Base-by-base conservation (phyloP, 2,113 vertebrate species). In the Zosterops japonicus region DNA sequence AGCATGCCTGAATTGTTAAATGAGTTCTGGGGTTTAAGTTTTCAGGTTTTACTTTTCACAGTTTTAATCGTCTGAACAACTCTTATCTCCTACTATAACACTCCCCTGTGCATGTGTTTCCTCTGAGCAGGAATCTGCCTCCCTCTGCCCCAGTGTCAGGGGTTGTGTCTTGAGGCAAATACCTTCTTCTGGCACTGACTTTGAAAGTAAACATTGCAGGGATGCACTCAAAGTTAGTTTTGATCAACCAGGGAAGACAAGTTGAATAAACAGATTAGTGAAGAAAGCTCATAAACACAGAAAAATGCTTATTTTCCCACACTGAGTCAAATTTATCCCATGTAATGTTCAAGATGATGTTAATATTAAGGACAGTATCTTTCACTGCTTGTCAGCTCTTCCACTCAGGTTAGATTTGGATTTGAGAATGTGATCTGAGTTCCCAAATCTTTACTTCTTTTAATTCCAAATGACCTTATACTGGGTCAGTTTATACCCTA, bases 1-100 rank as follows among this genome's bases (percentile, higher is more conserved):
- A 8, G 29, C 0, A 0, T 63, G 64, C 7, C n/a, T 44, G 11
- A 80, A 36, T 14, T 20, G 20, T 19, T 64, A 44, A 3, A 24
- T 44, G 0, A 59, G 20, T 89, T 64, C 3, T 0, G 9, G 22
- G 35, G 7, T 11, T 11, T 60, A 44, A 56, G 49, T 46, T 90
- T 50, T 90, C 74, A 78, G 44, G 14, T 78, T 94, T 89, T 71
- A 42, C 12, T 56, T 83, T 74, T 59, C 17, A 39, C 6, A 67
- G 23, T 55, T 81, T 72, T 28, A 75, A 71, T 33, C 68, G 21
- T 70, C 53, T 50, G 21, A 77, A 79, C 20, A 49, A 63, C 17
- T 83, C 55, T 20, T 20, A n/a, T 36, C 19, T 77, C 76, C 16
- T 61, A 7, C 39, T 53, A 0, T 27, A 39, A 76, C 20, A 25